Conservation (phyloP, 2,113 vertebrate genomes). For the Pomatorhinus ruficollis region DNA sequence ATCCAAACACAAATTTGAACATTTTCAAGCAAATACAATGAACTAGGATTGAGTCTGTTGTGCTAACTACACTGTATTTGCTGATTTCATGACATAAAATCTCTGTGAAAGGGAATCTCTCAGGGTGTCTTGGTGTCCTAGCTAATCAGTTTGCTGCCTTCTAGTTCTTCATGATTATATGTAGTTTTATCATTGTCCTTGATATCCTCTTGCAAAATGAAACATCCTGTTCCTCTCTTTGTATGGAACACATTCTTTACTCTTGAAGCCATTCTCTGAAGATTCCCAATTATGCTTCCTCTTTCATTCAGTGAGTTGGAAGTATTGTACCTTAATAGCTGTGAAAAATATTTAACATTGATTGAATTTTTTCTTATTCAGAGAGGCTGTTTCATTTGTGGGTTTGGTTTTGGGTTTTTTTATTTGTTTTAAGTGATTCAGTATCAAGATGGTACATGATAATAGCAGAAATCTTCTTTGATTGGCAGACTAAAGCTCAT, state of each 20-base stretch:
- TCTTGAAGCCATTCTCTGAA: not conserved
- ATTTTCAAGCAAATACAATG: not conserved
- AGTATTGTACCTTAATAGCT: not conserved
- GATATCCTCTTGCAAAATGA: not conserved
- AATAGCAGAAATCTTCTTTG: not conserved
- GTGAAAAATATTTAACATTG: not conserved
- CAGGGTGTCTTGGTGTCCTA: not conserved
- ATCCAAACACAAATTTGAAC: not conserved
- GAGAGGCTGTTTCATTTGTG: not conserved
- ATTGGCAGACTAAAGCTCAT: not conserved
- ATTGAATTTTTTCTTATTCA: not conserved
- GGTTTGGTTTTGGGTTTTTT: accelerated
- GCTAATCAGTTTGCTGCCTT: not conserved
- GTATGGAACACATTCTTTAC: not conserved
- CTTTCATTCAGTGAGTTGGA: not conserved
- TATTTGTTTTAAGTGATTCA: not conserved
- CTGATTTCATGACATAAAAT: not conserved
- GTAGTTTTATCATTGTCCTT: not conserved
- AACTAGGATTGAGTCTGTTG: not conserved
- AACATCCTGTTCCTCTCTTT: not conserved
- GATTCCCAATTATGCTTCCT: not conserved
- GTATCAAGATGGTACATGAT: not conserved
- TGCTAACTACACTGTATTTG: not conserved
- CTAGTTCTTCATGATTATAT: not conserved
- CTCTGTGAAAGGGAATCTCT: not conserved